These are phyloP conservation scores for Puntigrus tetrazona DNA, from an alignment of 2,113 vertebrate species.

Conservation along the genomic window DNA sequence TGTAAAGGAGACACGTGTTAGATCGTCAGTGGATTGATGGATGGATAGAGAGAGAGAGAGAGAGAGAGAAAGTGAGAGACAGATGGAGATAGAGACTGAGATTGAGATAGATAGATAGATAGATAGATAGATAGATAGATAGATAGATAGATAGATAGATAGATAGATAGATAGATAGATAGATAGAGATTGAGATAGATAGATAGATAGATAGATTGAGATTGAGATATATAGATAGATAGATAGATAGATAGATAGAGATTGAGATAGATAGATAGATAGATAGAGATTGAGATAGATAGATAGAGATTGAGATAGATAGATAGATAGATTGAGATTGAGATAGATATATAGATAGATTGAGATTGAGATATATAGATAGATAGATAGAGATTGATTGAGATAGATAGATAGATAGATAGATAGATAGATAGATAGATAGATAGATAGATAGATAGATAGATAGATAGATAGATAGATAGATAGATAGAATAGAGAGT, in stretches of 20 bases:
- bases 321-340: background rate
- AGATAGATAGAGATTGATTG: background rate
- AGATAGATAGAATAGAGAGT: background rate
- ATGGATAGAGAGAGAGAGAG: background rate
- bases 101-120: background rate
- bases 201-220: background rate
- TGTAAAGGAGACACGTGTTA: no score
- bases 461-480: background rate
- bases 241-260: background rate
- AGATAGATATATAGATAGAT: background rate
- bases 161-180: background rate
- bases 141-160: background rate
- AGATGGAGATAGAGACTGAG: fast-evolving
- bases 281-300: no score
- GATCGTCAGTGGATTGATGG: background rate
- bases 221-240: no score
- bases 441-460: background rate
- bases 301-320: background rate
- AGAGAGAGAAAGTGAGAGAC: fast-evolving
- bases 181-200: fast-evolving
- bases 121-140: background rate
- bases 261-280: no score
- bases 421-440: background rate
- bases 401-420: background rate
- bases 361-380: background rate